Percentiles rank a stretch among this genome's conserved stretches.
These are phyloP conservation scores for Anthopleura sola DNA, from an alignment of 64 coral and sea anemone species.

Conservation along the genomic window DNA sequence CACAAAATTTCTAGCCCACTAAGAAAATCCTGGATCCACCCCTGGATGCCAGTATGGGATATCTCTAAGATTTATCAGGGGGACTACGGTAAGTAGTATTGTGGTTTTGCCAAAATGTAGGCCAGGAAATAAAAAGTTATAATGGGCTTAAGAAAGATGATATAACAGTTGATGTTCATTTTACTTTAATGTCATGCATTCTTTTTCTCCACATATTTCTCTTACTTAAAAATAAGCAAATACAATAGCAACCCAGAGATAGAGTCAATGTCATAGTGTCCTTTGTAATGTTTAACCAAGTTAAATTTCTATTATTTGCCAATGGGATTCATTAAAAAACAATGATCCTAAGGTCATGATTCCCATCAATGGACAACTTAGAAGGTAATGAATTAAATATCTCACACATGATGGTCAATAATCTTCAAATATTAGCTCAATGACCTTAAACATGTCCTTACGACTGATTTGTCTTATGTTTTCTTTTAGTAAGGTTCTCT, in stretches of 20 bases:
- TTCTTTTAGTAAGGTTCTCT: conserved; percentile 1
- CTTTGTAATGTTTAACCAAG: not conserved
- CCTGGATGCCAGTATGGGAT: too few species aligned
- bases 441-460: not conserved
- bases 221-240: conserved; percentile 1
- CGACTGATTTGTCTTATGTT: not conserved
- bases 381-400: not conserved
- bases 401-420: not conserved
- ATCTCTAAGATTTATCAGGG: too few species aligned
- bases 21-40: too few species aligned
- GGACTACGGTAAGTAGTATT: too few species aligned
- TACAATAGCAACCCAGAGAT: not conserved
- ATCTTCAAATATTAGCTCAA: conserved; percentile 2
- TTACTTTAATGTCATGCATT: not conserved
- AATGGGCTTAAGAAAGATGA: too few species aligned
- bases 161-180: not conserved
- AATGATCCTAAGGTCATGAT: not conserved
- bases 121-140: too few species aligned
- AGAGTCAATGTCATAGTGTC: not conserved
- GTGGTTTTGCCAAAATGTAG: too few species aligned
- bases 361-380: not conserved
- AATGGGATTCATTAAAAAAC: not conserved
- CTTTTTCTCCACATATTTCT: not conserved
- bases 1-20: too few species aligned
- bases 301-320: not conserved